Evolutionary conservation across 2,797 vertebrate genomes (phyloP).

Genomic region (Ibycter americanus): DNA sequence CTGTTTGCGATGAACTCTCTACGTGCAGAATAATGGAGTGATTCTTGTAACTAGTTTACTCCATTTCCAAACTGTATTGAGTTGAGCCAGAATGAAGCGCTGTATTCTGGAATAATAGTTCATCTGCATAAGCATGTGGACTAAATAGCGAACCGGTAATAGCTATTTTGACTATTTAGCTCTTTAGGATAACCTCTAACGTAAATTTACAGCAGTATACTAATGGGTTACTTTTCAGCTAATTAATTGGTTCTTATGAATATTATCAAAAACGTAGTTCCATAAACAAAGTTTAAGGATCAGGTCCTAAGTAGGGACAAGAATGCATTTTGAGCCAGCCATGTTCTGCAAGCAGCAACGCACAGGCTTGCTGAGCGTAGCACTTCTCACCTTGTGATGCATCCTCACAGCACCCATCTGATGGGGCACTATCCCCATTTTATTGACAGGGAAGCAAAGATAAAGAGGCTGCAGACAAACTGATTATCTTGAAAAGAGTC

Average conservation of each 20-base stretch:
- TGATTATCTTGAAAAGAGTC: neutral
- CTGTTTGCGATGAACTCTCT: neutral
- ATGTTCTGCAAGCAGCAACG: neutral
- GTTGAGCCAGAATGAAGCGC: neutral
- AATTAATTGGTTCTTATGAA: neutral
- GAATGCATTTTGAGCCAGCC: neutral
- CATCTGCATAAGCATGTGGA: neutral
- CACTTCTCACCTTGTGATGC: neutral
- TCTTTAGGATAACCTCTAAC: neutral
- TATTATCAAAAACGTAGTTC: neutral
- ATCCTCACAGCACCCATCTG: neutral
- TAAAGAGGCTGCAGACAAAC: conserved; percentile 11
- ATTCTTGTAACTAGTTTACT: neutral
- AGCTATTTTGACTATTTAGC: neutral
- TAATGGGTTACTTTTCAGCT: neutral
- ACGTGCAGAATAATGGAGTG: neutral
- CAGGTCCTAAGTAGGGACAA: neutral
- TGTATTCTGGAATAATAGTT: neutral
- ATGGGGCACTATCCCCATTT: neutral
- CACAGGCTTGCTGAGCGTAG: neutral
- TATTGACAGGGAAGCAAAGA: neutral
- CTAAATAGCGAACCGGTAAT: neutral
- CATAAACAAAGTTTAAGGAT: neutral
- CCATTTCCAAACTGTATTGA: neutral
- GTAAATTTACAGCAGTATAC: neutral